phyloP scores from a whole-genome alignment of 2,888 invertebrate genomes.

The Lasioglossum leucozonium region DNA sequence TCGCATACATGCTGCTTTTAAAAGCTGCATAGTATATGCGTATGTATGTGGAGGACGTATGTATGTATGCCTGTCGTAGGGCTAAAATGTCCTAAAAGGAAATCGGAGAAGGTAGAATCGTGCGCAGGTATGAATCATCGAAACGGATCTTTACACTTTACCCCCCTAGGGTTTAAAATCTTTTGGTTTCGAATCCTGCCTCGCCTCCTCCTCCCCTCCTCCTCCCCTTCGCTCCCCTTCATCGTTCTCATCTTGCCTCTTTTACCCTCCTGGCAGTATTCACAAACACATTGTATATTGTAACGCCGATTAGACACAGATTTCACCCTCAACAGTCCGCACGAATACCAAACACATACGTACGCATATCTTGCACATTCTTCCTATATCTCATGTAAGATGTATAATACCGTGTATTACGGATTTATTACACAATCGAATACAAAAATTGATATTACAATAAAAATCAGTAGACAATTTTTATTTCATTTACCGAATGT shows the following conservation, averaged over 20 bases:
- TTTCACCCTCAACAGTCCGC: constrained; percentile 26
- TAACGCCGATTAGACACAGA: constrained; percentile 34
- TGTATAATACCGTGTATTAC: too few relatives aligned
- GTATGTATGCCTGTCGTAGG: background rate
- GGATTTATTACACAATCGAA: too few relatives aligned
- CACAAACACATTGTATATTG: constrained; percentile 23
- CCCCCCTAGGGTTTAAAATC: constrained; percentile 30
- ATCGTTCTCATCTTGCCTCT: background rate
- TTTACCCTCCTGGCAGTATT: constrained; percentile 10
- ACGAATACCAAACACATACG: constrained; percentile 3
- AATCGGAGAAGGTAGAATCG: constrained; percentile 34
- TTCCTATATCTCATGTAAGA: background rate
- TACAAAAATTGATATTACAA: too few relatives aligned
- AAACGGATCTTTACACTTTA: constrained; percentile 44
- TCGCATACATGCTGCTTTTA: background rate
- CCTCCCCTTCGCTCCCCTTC: background rate
- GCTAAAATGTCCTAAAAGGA: constrained; percentile 18
- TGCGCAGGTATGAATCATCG: constrained; percentile 39
- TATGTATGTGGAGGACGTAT: background rate
- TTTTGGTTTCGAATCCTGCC: constrained; percentile 3
- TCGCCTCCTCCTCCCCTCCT: background rate
- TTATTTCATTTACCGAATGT: too few relatives aligned
- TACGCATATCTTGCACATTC: constrained; percentile 21
- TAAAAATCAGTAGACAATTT: too few relatives aligned
- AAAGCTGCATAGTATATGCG: constrained; percentile 7